A percentile compares a stretch with the other conserved stretches of the same genome.
phyloP scores from a whole-genome alignment of 2,888 invertebrate species.

The Caradrina clavipalpis region DNA sequence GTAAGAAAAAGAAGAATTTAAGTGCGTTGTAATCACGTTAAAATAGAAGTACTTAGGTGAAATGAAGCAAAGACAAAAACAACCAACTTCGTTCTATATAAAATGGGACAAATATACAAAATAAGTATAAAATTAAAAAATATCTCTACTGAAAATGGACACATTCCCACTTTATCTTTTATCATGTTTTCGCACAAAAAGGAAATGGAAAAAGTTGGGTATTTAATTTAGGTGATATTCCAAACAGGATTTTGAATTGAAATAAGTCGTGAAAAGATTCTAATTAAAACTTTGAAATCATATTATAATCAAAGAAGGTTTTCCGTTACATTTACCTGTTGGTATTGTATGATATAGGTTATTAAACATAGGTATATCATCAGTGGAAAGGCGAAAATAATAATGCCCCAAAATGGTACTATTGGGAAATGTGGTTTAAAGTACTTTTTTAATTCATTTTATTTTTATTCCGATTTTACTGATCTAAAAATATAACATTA shows the following conservation, averaged over 20 bases:
- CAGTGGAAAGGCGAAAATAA: too few species aligned
- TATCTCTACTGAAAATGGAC: constrained; percentile 25
- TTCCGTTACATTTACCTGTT: background rate
- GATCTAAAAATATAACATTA: too few species aligned
- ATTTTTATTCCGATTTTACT: too few species aligned
- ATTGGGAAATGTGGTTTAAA: too few species aligned
- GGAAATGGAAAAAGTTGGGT: constrained; percentile 67
- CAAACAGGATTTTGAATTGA: constrained; percentile 39
- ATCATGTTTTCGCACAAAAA: constrained; percentile 43
- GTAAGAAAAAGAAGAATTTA: constrained; percentile 39
- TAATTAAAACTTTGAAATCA: constrained; percentile 55
- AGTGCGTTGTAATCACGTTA: constrained; percentile 39
- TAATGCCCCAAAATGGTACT: too few species aligned
- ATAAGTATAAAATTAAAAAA: constrained; percentile 29
- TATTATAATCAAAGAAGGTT: constrained; percentile 21
- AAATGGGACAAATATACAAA: constrained; percentile 11
- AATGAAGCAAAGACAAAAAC: constrained; percentile 31
- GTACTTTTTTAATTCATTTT: too few species aligned
- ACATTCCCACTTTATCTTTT: constrained; percentile 44
- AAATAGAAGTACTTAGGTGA: constrained; percentile 26
- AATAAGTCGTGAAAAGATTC: constrained; percentile 48
- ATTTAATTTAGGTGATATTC: constrained; percentile 53
- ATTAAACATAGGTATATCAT: background rate
- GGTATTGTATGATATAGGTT: background rate
- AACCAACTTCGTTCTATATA: constrained; percentile 4